Conservation (phyloP, 2,888 invertebrate species). For the Oscheius sp. region DNA sequence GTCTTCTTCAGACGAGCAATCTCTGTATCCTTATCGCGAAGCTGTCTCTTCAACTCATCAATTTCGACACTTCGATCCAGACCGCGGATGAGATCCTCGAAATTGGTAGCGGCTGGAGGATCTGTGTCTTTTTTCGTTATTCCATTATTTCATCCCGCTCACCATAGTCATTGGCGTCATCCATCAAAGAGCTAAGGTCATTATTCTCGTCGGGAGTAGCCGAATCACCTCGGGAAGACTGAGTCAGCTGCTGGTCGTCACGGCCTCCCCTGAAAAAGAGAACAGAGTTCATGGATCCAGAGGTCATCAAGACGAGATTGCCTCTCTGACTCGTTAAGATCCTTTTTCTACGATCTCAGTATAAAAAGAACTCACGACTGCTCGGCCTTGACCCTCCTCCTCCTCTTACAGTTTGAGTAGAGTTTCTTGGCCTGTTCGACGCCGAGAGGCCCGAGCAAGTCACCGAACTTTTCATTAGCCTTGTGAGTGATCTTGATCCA, state of each 20-base stretch:
- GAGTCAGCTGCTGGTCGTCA: conserved; percentile 10
- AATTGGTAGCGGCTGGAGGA: conserved; percentile 24
- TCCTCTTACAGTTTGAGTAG: conserved; percentile 49
- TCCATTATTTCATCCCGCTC: background rate
- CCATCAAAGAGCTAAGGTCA: conserved; percentile 30
- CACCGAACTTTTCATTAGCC: conserved; percentile 39
- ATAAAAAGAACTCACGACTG: conserved; percentile 5
- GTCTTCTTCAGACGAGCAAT: conserved; percentile 34
- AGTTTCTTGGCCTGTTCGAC: conserved; percentile 51
- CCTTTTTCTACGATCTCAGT: background rate
- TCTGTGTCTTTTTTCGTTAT: conserved; percentile 1
- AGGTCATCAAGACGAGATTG: background rate
- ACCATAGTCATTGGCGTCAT: conserved; percentile 36
- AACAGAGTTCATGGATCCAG: background rate
- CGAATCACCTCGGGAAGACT: conserved; percentile 19
- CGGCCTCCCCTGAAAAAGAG: background rate
- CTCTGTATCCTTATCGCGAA: conserved; percentile 37
- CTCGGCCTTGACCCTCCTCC: conserved; percentile 38
- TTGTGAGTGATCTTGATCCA: conserved; percentile 43
- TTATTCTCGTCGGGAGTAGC: conserved; percentile 30
- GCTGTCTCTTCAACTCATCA: conserved; percentile 30
- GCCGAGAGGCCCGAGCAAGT: conserved; percentile 34
- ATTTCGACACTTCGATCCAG: conserved; percentile 38
- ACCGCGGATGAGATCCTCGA: conserved; percentile 37
- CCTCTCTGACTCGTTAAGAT: background rate